A percentile compares a stretch with the other conserved stretches of the same genome.
Evolutionary conservation across 1,140 invertebrate species (phyloP).

Genomic region (Dreissena polymorpha): DNA sequence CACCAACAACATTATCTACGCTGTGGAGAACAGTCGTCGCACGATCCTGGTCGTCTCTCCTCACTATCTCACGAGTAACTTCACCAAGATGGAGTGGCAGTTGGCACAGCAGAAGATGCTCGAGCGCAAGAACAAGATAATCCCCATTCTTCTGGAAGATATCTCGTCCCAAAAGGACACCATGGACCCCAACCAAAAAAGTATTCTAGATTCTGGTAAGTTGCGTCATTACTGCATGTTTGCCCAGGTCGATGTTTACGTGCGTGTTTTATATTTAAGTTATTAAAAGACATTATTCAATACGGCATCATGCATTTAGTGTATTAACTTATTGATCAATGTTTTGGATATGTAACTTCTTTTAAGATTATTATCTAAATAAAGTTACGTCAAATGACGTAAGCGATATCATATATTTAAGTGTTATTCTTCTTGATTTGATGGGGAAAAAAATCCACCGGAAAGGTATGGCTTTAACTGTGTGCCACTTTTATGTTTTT

Average conservation of each 20-base stretch:
- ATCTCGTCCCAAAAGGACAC: constrained; percentile 50
- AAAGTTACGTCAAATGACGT: no score
- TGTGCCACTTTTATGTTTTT: no score
- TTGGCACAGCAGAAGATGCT: constrained; percentile 71
- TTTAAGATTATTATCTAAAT: no score
- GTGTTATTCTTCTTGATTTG: no score
- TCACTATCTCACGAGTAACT: constrained; percentile 67
- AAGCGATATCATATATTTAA: no score
- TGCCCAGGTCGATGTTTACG: neutral
- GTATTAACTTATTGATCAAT: no score
- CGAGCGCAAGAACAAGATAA: constrained; percentile 67
- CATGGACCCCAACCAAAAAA: constrained; percentile 65
- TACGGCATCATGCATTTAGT: no score
- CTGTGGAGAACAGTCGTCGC: constrained; percentile 67
- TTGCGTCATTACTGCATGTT: neutral
- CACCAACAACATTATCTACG: constrained; percentile 66
- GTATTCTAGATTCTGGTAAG: constrained; percentile 60
- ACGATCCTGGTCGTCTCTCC: constrained; percentile 68
- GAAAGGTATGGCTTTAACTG: no score
- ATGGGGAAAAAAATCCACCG: no score
- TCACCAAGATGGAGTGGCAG: constrained; percentile 72
- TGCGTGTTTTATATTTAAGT: no score
- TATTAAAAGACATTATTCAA: no score
- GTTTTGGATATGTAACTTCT: no score
- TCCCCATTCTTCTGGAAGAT: constrained; percentile 71